A percentile compares a stretch with the other conserved stretches of the same genome.
Evolutionary conservation across 2,797 vertebrate genomes (phyloP).

Genomic region (Anas capensis): DNA sequence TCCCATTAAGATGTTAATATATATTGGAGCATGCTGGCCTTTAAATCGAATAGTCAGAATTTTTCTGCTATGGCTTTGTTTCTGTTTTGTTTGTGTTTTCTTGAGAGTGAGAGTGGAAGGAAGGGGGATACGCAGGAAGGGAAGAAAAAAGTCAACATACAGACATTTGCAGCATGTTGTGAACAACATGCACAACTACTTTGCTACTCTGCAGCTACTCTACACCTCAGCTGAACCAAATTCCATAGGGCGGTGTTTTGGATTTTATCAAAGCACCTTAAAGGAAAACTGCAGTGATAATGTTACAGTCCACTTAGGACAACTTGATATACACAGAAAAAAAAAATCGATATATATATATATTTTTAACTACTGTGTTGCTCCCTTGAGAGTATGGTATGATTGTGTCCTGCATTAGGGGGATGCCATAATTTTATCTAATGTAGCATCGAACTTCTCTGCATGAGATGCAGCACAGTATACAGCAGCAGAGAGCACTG

Average conservation of each 20-base stretch:
- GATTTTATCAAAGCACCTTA: constrained; percentile 49
- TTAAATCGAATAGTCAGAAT: neutral
- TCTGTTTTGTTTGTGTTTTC: neutral
- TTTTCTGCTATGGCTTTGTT: neutral
- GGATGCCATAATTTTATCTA: fast-evolving
- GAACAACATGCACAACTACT: neutral
- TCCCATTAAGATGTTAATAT: constrained; percentile 94
- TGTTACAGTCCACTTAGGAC: neutral
- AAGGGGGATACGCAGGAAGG: neutral
- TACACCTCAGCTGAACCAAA: neutral
- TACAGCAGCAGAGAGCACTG: neutral
- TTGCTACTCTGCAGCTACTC: neutral
- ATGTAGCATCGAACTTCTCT: fast-evolving
- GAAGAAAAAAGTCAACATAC: neutral
- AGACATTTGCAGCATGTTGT: neutral
- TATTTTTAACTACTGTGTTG: fast-evolving
- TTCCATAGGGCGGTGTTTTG: neutral
- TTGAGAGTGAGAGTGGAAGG: neutral
- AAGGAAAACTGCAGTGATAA: constrained; percentile 58
- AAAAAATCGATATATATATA: neutral
- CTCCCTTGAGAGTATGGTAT: fast-evolving
- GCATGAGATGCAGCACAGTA: fast-evolving
- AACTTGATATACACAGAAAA: neutral
- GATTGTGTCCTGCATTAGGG: fast-evolving
- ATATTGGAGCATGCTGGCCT: constrained; percentile 75